Evolutionary conservation across 2,797 vertebrate genomes (phyloP).

Genomic region (Aldrovandia affinis): DNA sequence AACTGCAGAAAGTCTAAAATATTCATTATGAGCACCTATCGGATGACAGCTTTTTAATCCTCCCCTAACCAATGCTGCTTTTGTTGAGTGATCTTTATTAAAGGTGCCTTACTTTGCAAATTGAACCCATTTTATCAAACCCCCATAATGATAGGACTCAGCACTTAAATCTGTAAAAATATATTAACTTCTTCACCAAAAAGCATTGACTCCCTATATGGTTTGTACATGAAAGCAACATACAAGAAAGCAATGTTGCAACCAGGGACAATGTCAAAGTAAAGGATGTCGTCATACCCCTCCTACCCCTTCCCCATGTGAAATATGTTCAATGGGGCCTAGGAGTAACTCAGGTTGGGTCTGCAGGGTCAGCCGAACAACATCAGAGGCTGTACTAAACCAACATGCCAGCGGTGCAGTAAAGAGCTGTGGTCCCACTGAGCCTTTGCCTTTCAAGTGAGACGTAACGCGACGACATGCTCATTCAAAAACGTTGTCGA

Average conservation of each 20-base stretch:
- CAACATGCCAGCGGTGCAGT: not conserved
- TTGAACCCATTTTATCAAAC: not conserved
- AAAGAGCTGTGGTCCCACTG: not conserved
- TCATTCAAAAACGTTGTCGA: not conserved
- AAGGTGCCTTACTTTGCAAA: not conserved
- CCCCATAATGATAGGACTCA: not conserved
- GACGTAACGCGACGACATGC: not conserved
- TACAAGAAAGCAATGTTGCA: too few relatives aligned
- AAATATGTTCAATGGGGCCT: not conserved
- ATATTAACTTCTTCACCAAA: not conserved
- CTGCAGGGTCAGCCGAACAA: not conserved
- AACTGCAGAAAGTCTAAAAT: not conserved
- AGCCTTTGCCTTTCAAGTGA: not conserved
- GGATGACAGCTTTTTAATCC: not conserved
- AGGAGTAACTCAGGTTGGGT: not conserved
- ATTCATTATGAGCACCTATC: constrained; percentile 7
- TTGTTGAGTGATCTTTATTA: not conserved
- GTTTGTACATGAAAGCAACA: not conserved
- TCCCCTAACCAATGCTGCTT: not conserved
- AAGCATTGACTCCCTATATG: not conserved
- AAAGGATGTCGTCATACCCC: not conserved
- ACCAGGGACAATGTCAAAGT: not conserved
- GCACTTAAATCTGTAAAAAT: not conserved
- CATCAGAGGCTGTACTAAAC: not conserved
- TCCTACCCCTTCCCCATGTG: not conserved